Conservation (phyloP, 2,797 vertebrate species). For the Myotis myotis region DNA sequence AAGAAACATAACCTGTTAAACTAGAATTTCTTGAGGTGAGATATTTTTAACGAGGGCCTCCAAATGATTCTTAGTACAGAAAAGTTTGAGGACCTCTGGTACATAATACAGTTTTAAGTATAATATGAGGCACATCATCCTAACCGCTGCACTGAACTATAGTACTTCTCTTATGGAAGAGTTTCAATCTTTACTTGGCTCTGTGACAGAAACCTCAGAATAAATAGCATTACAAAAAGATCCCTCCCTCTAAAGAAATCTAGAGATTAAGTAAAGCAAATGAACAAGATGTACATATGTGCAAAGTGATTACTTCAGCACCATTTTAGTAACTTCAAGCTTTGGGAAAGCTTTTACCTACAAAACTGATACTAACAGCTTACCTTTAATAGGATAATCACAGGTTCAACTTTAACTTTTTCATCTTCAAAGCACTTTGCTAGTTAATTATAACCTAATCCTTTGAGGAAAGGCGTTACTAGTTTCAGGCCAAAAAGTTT, state of each 20-base stretch:
- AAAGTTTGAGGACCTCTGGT: constrained; percentile 11
- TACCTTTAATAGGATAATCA: constrained; percentile 65
- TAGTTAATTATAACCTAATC: constrained; percentile 68
- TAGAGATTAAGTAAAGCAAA: constrained; percentile 33
- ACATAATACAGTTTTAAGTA: constrained; percentile 10
- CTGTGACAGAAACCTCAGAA: constrained; percentile 14
- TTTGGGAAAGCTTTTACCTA: constrained; percentile 63
- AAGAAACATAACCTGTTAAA: constrained; percentile 51
- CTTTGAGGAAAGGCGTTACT: constrained; percentile 59
- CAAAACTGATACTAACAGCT: constrained; percentile 64
- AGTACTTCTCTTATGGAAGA: neutral
- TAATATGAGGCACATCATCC: neutral
- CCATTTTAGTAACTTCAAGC: constrained; percentile 67
- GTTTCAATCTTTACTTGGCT: neutral
- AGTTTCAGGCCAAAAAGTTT: constrained; percentile 69
- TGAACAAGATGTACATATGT: constrained; percentile 37
- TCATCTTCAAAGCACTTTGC: constrained; percentile 74
- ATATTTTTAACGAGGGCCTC: constrained; percentile 34
- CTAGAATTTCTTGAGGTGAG: constrained; percentile 38
- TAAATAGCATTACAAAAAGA: constrained; percentile 21
- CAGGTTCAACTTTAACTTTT: constrained; percentile 57
- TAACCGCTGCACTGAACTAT: neutral
- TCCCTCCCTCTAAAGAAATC: constrained; percentile 33
- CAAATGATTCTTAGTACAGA: constrained; percentile 18
- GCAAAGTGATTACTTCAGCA: constrained; percentile 63